Evolutionary conservation across 2,797 vertebrate genomes (phyloP).

Genomic region (Danionella dracula): DNA sequence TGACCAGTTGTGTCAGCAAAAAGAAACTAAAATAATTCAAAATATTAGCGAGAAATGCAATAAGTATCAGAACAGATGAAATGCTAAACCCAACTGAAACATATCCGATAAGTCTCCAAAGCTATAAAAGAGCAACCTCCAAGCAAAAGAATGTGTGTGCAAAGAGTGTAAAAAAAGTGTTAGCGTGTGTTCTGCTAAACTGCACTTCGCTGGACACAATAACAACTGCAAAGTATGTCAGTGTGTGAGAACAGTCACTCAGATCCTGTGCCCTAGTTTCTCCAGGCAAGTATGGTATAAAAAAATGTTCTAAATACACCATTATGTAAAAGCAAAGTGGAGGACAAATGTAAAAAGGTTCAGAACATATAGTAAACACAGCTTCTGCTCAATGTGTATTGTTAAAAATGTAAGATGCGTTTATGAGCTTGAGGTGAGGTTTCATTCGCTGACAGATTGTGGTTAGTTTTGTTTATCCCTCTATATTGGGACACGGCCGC

Average conservation of each 20-base stretch:
- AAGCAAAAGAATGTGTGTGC: neutral
- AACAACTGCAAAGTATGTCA: conserved; percentile 38
- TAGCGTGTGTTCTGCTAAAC: neutral
- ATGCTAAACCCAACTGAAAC: neutral
- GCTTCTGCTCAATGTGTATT: neutral
- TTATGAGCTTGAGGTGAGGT: neutral
- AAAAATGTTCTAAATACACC: neutral
- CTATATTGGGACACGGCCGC: neutral
- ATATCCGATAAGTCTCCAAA: neutral
- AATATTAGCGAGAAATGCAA: neutral
- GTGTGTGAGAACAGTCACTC: conserved; percentile 37
- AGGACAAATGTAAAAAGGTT: neutral
- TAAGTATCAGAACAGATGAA: neutral
- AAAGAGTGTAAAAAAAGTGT: neutral
- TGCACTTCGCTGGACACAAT: conserved; percentile 3
- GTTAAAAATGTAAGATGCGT: neutral
- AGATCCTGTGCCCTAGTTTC: conserved; percentile 22
- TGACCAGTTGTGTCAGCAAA: too few relatives aligned
- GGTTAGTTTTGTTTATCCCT: conserved; percentile 3
- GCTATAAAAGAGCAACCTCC: neutral
- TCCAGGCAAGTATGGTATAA: neutral
- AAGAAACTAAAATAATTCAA: too few relatives aligned
- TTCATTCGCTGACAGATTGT: neutral
- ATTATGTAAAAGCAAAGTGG: conserved; percentile 2
- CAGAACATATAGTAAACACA: neutral